Evolutionary conservation across 2,888 invertebrate species (phyloP), one percentile per base, ranked within the genome.

Genomic region (Euzetes globulus): DNA sequence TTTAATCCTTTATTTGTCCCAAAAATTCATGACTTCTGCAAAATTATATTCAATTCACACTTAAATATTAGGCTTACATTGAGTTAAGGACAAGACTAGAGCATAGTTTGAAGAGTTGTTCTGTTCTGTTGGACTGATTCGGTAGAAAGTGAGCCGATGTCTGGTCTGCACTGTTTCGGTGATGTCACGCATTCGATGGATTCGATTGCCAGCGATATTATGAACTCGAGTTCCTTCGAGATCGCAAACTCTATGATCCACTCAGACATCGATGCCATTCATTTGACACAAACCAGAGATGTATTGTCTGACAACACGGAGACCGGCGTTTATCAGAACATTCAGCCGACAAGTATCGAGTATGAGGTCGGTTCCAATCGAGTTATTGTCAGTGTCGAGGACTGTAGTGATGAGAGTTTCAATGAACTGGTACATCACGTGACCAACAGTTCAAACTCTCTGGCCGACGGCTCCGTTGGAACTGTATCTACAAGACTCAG

Each of bases 401-500:
- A 37, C 41, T 60, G 58, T 27, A 60, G 58, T 29, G 65, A 65
- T 11, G 65, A 65, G 29, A 65, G 37, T 13, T 65, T 65, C n/a
- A 37, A 37, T 37, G 65, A 65, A n/a, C 37, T 65, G n/a, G 65
- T 65, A n/a, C 65, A 65, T 29, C 65, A 65, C 3, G 29, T 65
- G 37, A 29, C 27, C 60, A 60, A 19, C 33, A 29, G 60, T 27
- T 60, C 60, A 17, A 60, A 33, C 29, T 27, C 1, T 6, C 22
- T 65, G 37, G 33, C 6, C 33, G 19, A 65, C 17, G 37, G 37
- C 2, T 33, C 37, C n/a, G 58, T 5, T 27, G 27, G 58, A 13
- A 11, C 29, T 60, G 58, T 29, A 2, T 19, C 2, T 15, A 60
- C 84, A 89, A 68, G 82, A 80, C 37, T 71, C 6, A 25, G 71